Conservation (phyloP, 2,888 invertebrate species). For the Podotricha telesiphe region DNA sequence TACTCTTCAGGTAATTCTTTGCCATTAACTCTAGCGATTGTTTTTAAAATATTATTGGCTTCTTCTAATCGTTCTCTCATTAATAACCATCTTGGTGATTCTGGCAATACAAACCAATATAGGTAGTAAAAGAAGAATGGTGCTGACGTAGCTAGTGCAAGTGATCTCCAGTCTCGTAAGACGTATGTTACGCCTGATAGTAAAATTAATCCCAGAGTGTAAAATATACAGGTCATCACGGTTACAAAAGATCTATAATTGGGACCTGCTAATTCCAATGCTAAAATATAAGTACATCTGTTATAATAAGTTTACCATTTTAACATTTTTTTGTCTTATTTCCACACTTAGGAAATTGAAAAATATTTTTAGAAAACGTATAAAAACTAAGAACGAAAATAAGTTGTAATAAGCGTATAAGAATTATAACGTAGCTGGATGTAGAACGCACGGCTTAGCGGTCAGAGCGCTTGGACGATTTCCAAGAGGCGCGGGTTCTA, state of each 20-base stretch:
- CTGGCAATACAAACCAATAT: constrained; percentile 94
- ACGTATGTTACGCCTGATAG: constrained; percentile 93
- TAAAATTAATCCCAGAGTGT: constrained; percentile 93
- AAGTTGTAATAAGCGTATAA: too few species aligned
- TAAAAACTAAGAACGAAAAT: too few species aligned
- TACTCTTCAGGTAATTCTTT: constrained; percentile 89
- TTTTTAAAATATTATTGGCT: constrained; percentile 90
- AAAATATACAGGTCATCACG: constrained; percentile 95
- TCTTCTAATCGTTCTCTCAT: constrained; percentile 92
- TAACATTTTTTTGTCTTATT: too few species aligned
- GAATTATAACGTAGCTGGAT: too few species aligned
- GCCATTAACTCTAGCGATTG: constrained; percentile 90
- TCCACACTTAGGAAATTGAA: too few species aligned
- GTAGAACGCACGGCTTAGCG: too few species aligned
- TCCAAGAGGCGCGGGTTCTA: too few species aligned
- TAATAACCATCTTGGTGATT: constrained; percentile 95
- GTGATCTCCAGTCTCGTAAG: constrained; percentile 91
- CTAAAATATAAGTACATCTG: constrained; percentile 76
- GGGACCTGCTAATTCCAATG: constrained; percentile 94
- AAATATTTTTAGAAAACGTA: too few species aligned
- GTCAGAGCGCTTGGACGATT: too few species aligned
- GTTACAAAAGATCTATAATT: constrained; percentile 96
- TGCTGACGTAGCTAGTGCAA: constrained; percentile 91
- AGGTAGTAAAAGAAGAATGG: constrained; percentile 93
- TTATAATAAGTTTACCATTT: not conserved